phyloP scores from a whole-genome alignment of 2,797 vertebrate species.

The Ispidina picta region DNA sequence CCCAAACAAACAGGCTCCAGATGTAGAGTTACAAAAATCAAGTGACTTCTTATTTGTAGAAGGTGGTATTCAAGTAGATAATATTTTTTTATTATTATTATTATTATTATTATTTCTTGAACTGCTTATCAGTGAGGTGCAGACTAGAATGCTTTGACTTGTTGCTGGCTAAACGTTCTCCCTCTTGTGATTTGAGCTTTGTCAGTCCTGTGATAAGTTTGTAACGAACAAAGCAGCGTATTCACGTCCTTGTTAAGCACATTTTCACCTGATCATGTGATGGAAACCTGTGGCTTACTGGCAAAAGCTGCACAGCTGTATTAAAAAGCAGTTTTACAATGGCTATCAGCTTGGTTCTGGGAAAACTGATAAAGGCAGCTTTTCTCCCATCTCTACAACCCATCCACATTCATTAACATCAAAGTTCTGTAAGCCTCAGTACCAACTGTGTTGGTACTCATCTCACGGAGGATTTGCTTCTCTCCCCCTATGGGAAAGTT shows the following conservation, averaged over 20 bases:
- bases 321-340: slow-evolving; percentile 66
- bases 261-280: slow-evolving; percentile 61
- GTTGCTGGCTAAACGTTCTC: slow-evolving; percentile 41
- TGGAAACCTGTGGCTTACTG: slow-evolving; percentile 40
- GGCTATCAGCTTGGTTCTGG: slow-evolving; percentile 67
- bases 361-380: slow-evolving; percentile 64
- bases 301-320: slow-evolving; percentile 58
- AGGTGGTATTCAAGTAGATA: slow-evolving; percentile 13
- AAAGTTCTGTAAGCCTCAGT: slow-evolving; percentile 70
- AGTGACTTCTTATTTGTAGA: slow-evolving; percentile 30
- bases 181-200: slow-evolving; percentile 60
- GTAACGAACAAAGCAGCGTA: slow-evolving; percentile 49
- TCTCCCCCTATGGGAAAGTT: slow-evolving; percentile 73
- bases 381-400: slow-evolving; percentile 62
- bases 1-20: slow-evolving; percentile 60
- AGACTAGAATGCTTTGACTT: slow-evolving; percentile 32
- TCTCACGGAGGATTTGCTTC: slow-evolving; percentile 73
- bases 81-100: not conserved
- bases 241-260: slow-evolving; percentile 46
- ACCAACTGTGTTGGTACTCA: slow-evolving; percentile 69
- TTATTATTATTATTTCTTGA: not conserved
- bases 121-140: not conserved
- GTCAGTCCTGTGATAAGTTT: slow-evolving; percentile 53
- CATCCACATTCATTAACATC: slow-evolving; percentile 71
- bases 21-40: slow-evolving; percentile 44